phyloP scores from a whole-genome alignment of 2,797 vertebrate genomes.

The Antennarius maculatus region DNA sequence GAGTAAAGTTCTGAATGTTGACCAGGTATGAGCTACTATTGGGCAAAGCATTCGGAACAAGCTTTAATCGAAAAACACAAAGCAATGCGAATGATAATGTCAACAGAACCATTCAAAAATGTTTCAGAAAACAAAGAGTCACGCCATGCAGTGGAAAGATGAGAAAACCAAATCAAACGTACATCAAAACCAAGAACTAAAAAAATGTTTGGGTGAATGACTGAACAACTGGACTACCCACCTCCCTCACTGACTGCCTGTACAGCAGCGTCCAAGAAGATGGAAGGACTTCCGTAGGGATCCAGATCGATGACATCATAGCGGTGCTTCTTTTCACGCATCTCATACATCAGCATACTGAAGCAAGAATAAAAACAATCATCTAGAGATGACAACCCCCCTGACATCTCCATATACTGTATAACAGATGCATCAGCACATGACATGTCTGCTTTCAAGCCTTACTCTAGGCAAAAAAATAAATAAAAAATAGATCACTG shows the following conservation, averaged over 20 bases:
- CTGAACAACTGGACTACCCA: constrained; percentile 49
- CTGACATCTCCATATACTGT: too few relatives aligned
- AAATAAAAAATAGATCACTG: too few relatives aligned
- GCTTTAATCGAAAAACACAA: neutral
- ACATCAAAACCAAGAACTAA: neutral
- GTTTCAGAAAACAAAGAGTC: too few relatives aligned
- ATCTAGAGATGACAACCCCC: too few relatives aligned
- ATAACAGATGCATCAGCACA: too few relatives aligned
- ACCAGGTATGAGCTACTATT: neutral
- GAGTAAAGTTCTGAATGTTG: too few relatives aligned
- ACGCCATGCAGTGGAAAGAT: too few relatives aligned
- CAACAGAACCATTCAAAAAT: too few relatives aligned
- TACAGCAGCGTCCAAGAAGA: constrained; percentile 90
- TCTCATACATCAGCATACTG: constrained; percentile 92
- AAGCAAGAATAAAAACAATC: too few relatives aligned
- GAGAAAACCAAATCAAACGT: too few relatives aligned
- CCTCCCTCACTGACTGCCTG: constrained; percentile 92
- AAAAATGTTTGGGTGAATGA: neutral
- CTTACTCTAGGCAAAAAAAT: too few relatives aligned
- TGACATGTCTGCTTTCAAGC: too few relatives aligned
- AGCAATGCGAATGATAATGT: neutral
- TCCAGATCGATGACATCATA: constrained; percentile 94
- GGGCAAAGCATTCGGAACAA: neutral
- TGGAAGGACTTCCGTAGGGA: constrained; percentile 90
- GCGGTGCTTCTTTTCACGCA: constrained; percentile 77